phyloP scores from a whole-genome alignment of 1,140 invertebrate genomes.

The Hypsibius dujardini region DNA sequence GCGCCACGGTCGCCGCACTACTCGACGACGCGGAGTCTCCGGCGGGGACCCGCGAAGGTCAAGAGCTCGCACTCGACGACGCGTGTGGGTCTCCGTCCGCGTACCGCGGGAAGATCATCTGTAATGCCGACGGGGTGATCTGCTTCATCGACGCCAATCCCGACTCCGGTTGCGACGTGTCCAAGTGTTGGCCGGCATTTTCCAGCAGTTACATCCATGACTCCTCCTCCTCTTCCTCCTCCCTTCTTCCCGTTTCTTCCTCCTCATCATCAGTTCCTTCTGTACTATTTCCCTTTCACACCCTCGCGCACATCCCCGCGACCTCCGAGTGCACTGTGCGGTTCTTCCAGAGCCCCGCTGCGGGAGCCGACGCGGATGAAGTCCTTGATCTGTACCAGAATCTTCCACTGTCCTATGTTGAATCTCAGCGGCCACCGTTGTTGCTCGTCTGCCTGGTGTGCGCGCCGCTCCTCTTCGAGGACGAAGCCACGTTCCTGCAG shows the following conservation, averaged over 20 bases:
- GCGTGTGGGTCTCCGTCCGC: not conserved
- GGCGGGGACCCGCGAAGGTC: not conserved
- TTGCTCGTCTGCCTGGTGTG: not conserved
- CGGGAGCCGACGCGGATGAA: not conserved
- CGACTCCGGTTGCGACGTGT: not conserved
- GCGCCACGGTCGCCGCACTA: not conserved
- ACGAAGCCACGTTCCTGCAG: not conserved
- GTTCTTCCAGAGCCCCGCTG: not conserved
- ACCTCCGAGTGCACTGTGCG: not conserved
- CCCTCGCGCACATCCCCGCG: not conserved
- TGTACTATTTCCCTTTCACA: not conserved
- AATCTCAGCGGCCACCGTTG: not conserved
- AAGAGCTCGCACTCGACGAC: no score
- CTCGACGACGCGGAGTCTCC: not conserved
- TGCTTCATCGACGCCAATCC: not conserved
- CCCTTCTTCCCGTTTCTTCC: no score
- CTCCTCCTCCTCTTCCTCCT: not conserved
- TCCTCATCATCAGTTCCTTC: not conserved
- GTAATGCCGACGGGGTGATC: not conserved
- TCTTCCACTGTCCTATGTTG: not conserved
- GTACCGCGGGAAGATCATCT: not conserved
- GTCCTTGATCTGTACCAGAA: conserved; percentile 9
- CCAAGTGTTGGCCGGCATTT: not conserved
- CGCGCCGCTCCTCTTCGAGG: not conserved
- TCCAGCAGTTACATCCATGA: not conserved